Percentiles rank a stretch among this genome's conserved stretches.
Evolutionary conservation across 2,113 vertebrate genomes (phyloP).

Genomic region (Oreochromis niloticus): DNA sequence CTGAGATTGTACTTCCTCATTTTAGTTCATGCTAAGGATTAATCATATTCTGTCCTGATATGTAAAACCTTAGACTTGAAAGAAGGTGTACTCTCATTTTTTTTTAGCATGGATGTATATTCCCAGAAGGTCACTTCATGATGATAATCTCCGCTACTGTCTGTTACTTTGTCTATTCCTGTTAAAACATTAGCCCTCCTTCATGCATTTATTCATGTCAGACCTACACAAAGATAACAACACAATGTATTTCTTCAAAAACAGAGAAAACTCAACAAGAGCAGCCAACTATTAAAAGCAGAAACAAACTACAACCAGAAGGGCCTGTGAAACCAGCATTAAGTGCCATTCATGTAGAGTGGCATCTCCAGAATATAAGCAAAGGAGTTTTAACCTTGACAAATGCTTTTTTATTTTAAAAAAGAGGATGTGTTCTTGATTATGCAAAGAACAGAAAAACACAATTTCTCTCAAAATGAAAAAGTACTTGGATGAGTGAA

Average conservation of each 20-base stretch:
- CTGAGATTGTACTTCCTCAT: neutral
- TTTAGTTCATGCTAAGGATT: neutral
- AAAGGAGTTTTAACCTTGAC: neutral
- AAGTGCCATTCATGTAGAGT: neutral
- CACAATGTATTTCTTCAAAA: neutral
- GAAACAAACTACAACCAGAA: neutral
- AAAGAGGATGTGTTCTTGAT: neutral
- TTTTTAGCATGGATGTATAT: neutral
- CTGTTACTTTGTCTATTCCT: neutral
- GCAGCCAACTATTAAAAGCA: neutral
- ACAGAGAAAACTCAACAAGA: neutral
- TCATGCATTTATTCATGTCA: neutral
- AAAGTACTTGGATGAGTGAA: constrained; percentile 7
- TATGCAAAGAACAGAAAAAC: constrained; percentile 9
- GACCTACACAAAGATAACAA: neutral
- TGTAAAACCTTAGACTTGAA: neutral
- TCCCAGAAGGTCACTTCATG: neutral
- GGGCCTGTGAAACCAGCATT: neutral
- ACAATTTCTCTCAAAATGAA: constrained; percentile 16
- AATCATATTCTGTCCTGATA: neutral
- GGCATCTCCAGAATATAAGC: neutral
- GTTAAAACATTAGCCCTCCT: neutral
- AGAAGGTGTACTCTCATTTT: neutral
- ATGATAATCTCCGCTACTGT: neutral
- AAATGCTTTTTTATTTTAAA: neutral